These are phyloP conservation scores for Diarsia dahlii DNA, from an alignment of 2,888 invertebrate species.

Conservation along the genomic window DNA sequence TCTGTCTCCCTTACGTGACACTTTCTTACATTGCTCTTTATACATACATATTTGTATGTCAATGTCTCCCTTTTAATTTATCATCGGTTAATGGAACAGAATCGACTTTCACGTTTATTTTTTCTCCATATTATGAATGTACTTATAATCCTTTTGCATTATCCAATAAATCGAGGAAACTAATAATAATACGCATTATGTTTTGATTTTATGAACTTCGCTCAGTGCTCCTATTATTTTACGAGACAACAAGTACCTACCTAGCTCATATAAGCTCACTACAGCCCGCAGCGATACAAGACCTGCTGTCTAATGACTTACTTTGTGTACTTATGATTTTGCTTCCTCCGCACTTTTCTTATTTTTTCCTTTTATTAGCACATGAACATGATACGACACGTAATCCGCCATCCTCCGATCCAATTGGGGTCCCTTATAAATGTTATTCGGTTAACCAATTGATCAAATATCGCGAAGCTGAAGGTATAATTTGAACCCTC, in stretches of 20 bases:
- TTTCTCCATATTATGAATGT: neutral
- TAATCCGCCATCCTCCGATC: slow-evolving; percentile 36
- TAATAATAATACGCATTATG: slow-evolving; percentile 20
- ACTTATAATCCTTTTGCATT: neutral
- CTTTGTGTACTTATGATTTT: slow-evolving; percentile 40
- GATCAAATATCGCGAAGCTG: slow-evolving; percentile 55
- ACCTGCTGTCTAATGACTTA: slow-evolving; percentile 55
- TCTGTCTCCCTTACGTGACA: slow-evolving; percentile 65
- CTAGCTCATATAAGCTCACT: slow-evolving; percentile 31
- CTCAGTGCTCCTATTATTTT: slow-evolving; percentile 30
- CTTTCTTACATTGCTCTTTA: slow-evolving; percentile 58
- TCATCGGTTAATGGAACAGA: slow-evolving; percentile 27
- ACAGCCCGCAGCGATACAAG: slow-evolving; percentile 62
- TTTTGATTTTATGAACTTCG: neutral
- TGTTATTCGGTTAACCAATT: slow-evolving; percentile 52
- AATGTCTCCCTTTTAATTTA: slow-evolving; percentile 35
- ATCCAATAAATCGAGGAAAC: neutral
- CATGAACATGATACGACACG: slow-evolving; percentile 54
- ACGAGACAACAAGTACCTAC: slow-evolving; percentile 28
- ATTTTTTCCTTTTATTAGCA: slow-evolving; percentile 51
- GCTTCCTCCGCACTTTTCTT: slow-evolving; percentile 16
- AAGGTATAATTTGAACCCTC: slow-evolving; percentile 43
- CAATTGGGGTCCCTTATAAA: slow-evolving; percentile 49
- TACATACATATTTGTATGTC: slow-evolving; percentile 50
- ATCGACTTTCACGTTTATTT: slow-evolving; percentile 7